Conservation (phyloP, 2,797 vertebrate species). For the Sebastes hubbsi region DNA sequence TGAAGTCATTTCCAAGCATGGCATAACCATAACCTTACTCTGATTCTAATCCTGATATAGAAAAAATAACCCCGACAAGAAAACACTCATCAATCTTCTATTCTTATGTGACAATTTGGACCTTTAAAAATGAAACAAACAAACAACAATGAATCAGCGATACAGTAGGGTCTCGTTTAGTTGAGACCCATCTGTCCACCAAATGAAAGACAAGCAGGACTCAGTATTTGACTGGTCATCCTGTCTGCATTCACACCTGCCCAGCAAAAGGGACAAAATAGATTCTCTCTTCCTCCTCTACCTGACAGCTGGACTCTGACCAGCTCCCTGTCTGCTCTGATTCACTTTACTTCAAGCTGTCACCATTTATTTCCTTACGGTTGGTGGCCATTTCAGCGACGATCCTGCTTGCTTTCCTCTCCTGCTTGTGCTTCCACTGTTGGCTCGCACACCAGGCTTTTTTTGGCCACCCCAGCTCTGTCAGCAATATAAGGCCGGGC, state of each 20-base stretch:
- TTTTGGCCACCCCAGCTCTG: constrained; percentile 81
- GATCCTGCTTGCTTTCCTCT: constrained; percentile 56
- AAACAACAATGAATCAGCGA: constrained; percentile 49
- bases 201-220: constrained; percentile 44
- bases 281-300: neutral
- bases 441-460: constrained; percentile 75
- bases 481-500: constrained; percentile 82
- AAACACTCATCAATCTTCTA: neutral
- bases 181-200: constrained; percentile 24
- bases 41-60: neutral
- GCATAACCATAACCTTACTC: neutral
- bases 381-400: constrained; percentile 83
- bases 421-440: constrained; percentile 62
- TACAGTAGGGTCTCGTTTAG: constrained; percentile 47
- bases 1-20: constrained; percentile 16
- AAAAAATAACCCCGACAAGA: neutral
- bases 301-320: constrained; percentile 27
- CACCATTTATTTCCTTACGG: constrained; percentile 77
- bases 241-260: constrained; percentile 39
- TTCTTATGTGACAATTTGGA: neutral
- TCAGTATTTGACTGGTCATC: constrained; percentile 26
- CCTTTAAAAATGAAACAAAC: constrained; percentile 16
- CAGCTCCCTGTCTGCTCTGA: neutral
- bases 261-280: constrained; percentile 7
- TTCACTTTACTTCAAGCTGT: constrained; percentile 36